Evolutionary conservation across 2,888 invertebrate species (phyloP).

Genomic region (Adelognathus sp.): DNA sequence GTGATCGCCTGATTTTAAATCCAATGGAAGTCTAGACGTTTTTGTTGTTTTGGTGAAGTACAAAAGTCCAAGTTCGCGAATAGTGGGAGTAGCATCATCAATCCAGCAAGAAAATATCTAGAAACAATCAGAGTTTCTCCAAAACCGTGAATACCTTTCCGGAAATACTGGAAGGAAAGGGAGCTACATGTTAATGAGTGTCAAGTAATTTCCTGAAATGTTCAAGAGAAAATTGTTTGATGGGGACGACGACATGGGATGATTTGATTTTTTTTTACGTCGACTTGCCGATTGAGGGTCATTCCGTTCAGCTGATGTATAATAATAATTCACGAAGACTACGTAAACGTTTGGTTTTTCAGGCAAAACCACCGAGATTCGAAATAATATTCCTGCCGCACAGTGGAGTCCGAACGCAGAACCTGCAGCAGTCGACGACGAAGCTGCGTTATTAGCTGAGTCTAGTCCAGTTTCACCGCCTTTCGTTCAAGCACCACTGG

Average conservation of each 20-base stretch:
- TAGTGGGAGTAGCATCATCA: too few species aligned
- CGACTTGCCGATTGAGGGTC: neutral
- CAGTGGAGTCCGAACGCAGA: constrained; percentile 75
- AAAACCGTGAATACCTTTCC: too few species aligned
- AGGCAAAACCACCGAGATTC: constrained; percentile 68
- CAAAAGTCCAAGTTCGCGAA: too few species aligned
- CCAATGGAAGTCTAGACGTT: too few species aligned
- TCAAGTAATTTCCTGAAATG: too few species aligned
- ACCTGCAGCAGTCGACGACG: constrained; percentile 76
- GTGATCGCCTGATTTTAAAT: too few species aligned
- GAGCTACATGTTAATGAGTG: too few species aligned
- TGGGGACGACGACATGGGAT: neutral
- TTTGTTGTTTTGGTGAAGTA: too few species aligned
- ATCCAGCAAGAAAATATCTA: too few species aligned
- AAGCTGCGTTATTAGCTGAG: constrained; percentile 78
- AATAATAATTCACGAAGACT: neutral
- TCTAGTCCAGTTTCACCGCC: constrained; percentile 81
- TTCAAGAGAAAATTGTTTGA: neutral
- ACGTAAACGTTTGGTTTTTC: constrained; percentile 63
- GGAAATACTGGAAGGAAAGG: too few species aligned
- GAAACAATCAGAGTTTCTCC: too few species aligned
- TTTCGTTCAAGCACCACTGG: constrained; percentile 85
- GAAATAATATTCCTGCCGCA: constrained; percentile 60
- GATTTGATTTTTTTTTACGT: neutral
- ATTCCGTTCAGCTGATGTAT: neutral